Conservation (phyloP, 2,113 vertebrate genomes). For the Seriola dumerili region DNA sequence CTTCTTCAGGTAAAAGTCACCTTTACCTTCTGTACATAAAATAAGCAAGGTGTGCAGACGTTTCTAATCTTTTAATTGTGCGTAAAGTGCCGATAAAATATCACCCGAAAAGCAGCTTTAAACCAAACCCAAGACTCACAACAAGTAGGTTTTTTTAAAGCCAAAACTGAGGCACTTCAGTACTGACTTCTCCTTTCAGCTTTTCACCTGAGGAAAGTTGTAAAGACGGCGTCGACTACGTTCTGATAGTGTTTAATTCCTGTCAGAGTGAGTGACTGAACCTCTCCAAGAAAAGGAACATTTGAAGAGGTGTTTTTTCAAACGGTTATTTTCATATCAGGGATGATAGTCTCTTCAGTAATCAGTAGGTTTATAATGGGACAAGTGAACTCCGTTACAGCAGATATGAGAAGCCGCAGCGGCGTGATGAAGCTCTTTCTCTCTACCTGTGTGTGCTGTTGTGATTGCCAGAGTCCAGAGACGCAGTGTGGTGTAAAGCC, state of each 20-base stretch:
- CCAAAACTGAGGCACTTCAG: not conserved
- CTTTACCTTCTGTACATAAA: not conserved
- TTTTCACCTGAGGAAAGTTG: not conserved
- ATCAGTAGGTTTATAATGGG: slow-evolving; percentile 10
- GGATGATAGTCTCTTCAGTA: slow-evolving; percentile 16
- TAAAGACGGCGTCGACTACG: not conserved
- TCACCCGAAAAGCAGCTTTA: not conserved
- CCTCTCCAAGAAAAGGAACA: not conserved
- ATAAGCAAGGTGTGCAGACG: not conserved
- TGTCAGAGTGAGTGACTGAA: not conserved
- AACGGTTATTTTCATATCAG: slow-evolving; percentile 5
- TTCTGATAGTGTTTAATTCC: not conserved
- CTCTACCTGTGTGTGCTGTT: slow-evolving; percentile 51
- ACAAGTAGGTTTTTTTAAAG: not conserved
- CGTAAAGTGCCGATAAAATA: no score
- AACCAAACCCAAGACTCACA: not conserved
- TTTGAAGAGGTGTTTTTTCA: slow-evolving; percentile 6
- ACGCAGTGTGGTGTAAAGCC: slow-evolving; percentile 68
- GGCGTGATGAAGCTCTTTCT: slow-evolving; percentile 16
- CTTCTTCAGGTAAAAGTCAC: not conserved
- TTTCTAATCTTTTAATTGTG: not conserved
- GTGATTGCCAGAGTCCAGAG: slow-evolving; percentile 64
- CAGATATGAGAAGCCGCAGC: slow-evolving; percentile 30
- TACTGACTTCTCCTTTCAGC: not conserved
- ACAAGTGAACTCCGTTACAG: slow-evolving; percentile 23